Conservation (phyloP, 2,113 vertebrate genomes). For the Centropristis striata region DNA sequence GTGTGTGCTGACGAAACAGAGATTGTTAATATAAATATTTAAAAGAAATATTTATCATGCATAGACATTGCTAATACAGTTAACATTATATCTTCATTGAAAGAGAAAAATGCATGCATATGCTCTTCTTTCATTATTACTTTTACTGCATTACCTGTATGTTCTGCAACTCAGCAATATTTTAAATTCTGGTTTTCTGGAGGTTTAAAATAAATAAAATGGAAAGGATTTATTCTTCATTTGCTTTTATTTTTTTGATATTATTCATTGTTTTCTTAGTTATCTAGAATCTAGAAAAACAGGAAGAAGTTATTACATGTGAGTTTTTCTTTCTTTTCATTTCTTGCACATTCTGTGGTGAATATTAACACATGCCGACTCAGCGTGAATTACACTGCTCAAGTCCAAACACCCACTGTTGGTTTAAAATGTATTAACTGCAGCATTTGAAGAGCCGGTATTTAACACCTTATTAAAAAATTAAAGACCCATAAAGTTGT, state of each 20-base stretch:
- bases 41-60: no score
- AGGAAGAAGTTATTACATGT: neutral
- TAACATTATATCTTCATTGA: neutral
- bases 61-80: no score
- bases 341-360: slow-evolving; percentile 13
- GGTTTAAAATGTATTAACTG: slow-evolving; percentile 15
- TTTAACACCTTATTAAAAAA: slow-evolving; percentile 8
- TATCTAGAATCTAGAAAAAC: neutral
- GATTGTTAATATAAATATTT: no score
- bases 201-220: no score
- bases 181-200: no score
- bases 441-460: neutral
- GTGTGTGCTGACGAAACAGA: no score
- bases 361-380: neutral
- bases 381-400: slow-evolving; percentile 13
- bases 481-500: slow-evolving; percentile 1
- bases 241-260: slow-evolving; percentile 9
- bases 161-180: no score
- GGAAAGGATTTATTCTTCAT: neutral
- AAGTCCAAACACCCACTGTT: neutral
- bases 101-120: no score
- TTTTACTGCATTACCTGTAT: no score
- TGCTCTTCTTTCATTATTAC: no score
- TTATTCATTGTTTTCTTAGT: slow-evolving; percentile 1
- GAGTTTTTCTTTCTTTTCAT: neutral